Percentiles rank a stretch among this genome's conserved stretches.
Evolutionary conservation across 2,113 vertebrate genomes (phyloP).

Genomic region (Phylloscopus trochiloides): DNA sequence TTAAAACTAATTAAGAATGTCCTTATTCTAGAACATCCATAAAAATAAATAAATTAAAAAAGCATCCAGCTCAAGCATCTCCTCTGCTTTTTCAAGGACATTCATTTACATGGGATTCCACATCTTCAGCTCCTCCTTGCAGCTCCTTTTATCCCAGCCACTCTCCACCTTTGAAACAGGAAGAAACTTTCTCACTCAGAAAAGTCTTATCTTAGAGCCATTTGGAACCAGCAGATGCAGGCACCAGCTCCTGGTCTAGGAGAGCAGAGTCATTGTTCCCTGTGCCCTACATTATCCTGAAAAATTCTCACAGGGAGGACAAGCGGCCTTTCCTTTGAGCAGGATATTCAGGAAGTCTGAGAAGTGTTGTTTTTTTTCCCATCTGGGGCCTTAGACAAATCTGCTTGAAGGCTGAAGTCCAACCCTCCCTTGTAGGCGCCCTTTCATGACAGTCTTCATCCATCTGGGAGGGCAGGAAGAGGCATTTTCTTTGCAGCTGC

Average conservation of each 20-base stretch:
- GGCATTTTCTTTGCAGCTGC: background rate
- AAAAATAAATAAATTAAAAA: background rate
- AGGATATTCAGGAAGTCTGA: background rate
- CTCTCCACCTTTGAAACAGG: background rate
- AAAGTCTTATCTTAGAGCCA: background rate
- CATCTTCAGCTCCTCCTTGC: background rate
- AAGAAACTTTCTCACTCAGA: background rate
- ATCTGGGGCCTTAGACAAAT: background rate
- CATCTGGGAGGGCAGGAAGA: constrained; percentile 32
- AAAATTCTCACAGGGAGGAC: background rate
- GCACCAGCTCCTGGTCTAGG: background rate
- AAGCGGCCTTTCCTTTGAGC: background rate
- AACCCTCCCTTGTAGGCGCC: background rate
- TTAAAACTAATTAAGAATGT: background rate
- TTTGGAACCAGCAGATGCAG: constrained; percentile 5
- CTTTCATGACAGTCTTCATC: background rate
- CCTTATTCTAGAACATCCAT: background rate
- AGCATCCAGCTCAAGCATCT: background rate
- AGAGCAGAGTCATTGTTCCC: background rate
- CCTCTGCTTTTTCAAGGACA: background rate
- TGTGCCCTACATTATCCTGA: background rate
- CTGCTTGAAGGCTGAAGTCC: background rate
- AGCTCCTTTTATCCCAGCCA: background rate
- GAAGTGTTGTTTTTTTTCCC: background rate
- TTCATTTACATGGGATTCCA: background rate